phyloP scores from a whole-genome alignment of 2,113 vertebrate species.

The Dolichotis patagonum region DNA sequence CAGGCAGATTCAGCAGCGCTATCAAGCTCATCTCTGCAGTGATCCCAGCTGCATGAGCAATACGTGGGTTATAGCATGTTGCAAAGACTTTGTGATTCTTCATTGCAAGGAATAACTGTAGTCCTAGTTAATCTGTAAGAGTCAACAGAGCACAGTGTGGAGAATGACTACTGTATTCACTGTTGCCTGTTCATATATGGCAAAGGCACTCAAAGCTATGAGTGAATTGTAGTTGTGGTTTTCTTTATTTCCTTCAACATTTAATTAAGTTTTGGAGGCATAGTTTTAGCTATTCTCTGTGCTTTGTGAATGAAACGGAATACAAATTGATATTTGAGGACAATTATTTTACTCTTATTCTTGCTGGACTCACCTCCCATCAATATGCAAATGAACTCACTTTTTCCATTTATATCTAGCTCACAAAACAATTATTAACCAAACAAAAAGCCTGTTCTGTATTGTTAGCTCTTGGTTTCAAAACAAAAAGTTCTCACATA shows the following conservation, averaged over 20 bases:
- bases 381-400: neutral
- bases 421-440: constrained; percentile 21
- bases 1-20: neutral
- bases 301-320: neutral
- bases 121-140: neutral
- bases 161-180: neutral
- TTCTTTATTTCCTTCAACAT: constrained; percentile 30
- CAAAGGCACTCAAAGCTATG: neutral
- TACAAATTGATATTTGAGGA: neutral
- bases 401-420: neutral
- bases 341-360: neutral
- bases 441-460: neutral
- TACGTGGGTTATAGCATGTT: neutral
- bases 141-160: neutral
- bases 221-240: neutral
- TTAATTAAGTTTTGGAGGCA: constrained; percentile 36
- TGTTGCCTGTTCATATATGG: neutral
- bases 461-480: neutral
- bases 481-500: neutral
- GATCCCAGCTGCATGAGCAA: neutral
- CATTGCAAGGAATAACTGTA: neutral
- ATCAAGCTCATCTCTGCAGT: neutral
- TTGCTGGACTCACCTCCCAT: neutral
- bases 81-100: neutral
- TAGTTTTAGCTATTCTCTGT: neutral